Evolutionary conservation across 1,140 invertebrate species (phyloP).

Genomic region (Anthonomus grandis): DNA sequence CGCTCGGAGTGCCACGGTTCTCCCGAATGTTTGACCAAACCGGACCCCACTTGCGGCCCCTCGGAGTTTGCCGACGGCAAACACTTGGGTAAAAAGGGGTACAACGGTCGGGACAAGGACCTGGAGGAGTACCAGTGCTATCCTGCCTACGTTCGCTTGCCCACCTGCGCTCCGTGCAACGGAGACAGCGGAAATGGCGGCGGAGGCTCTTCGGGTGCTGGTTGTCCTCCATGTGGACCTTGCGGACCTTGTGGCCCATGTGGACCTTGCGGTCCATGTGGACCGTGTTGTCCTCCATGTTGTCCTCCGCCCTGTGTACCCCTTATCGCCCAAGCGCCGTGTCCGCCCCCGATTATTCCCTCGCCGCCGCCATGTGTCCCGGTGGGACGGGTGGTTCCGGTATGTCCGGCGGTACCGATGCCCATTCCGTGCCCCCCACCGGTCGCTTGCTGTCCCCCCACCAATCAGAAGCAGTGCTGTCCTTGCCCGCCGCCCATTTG

Average conservation of each 20-base stretch:
- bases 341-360: slow-evolving; percentile 37
- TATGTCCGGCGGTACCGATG: slow-evolving; percentile 25
- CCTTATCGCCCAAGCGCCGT: slow-evolving; percentile 37
- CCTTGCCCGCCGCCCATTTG: slow-evolving; percentile 26
- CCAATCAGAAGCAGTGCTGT: slow-evolving; percentile 26
- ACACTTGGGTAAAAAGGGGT: slow-evolving; percentile 31
- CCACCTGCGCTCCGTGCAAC: slow-evolving; percentile 32
- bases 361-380: slow-evolving; percentile 36
- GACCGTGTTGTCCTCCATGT: slow-evolving; percentile 33
- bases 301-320: slow-evolving; percentile 37
- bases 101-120: slow-evolving; percentile 17
- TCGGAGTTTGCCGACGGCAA: slow-evolving; percentile 35
- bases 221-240: slow-evolving; percentile 26
- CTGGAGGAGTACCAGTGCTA: slow-evolving; percentile 43
- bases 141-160: slow-evolving; percentile 40
- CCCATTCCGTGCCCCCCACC: slow-evolving; percentile 34
- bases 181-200: slow-evolving; percentile 5
- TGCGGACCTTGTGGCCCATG: slow-evolving; percentile 30
- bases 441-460: slow-evolving; percentile 27
- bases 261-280: slow-evolving; percentile 22
- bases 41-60: slow-evolving; percentile 64
- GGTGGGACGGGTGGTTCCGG: slow-evolving; percentile 34
- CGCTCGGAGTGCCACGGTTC: slow-evolving; percentile 64
- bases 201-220: slow-evolving; percentile 9
- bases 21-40: slow-evolving; percentile 62